These are phyloP conservation scores for Poeciliopsis infans DNA, from an alignment of 2,797 vertebrate species.

Conservation along the genomic window DNA sequence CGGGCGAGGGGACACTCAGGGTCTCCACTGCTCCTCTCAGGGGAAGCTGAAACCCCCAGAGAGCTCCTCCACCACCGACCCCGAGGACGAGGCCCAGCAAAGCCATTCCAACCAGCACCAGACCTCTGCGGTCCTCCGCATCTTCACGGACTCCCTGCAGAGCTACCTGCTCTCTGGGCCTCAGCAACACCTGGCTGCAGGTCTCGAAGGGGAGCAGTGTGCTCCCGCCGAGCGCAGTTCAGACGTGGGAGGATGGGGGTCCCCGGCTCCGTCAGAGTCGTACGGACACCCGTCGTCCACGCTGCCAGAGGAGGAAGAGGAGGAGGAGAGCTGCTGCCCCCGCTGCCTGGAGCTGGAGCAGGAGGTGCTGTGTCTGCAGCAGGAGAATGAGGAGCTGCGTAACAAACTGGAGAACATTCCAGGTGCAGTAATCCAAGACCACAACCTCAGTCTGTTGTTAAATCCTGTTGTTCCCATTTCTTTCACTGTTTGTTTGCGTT, in stretches of 20 bases:
- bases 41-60: slow-evolving; percentile 84
- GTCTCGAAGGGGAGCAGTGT: slow-evolving; percentile 81
- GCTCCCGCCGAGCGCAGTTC: slow-evolving; percentile 76
- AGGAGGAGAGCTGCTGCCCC: slow-evolving; percentile 94
- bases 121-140: slow-evolving; percentile 92
- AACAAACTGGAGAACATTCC: slow-evolving; percentile 94
- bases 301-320: slow-evolving; percentile 95
- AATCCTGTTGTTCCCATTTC: not conserved
- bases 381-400: slow-evolving; percentile 97
- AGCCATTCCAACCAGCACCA: slow-evolving; percentile 91
- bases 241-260: slow-evolving; percentile 91
- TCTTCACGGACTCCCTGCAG: slow-evolving; percentile 98
- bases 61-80: slow-evolving; percentile 79
- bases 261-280: slow-evolving; percentile 94
- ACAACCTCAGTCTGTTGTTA: not conserved
- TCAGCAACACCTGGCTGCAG: slow-evolving; percentile 66
- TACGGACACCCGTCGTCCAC: slow-evolving; percentile 97
- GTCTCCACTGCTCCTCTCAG: slow-evolving; percentile 80
- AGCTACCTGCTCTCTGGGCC: slow-evolving; percentile 92
- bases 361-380: slow-evolving; percentile 97
- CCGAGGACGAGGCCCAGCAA: slow-evolving; percentile 85
- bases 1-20: slow-evolving; percentile 40
- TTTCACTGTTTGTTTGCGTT: no score
- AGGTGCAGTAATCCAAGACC: slow-evolving; percentile 77
- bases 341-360: slow-evolving; percentile 97